Conservation (phyloP, 2,888 invertebrate species). For the Trimorus sp. region DNA sequence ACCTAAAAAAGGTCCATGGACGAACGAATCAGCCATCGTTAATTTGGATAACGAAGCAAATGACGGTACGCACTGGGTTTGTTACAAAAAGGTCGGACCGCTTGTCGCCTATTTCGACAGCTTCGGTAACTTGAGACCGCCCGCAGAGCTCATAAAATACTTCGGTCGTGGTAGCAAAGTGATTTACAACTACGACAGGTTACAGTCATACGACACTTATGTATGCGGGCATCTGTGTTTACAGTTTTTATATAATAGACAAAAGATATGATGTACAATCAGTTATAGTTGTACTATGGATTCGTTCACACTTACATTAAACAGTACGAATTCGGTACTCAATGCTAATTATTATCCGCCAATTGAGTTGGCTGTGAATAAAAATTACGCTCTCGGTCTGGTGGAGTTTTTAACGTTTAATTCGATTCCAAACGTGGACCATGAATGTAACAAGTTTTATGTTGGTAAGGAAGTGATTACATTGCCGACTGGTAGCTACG, state of each 20-base stretch:
- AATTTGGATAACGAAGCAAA: constrained; percentile 43
- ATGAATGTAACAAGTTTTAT: constrained; percentile 73
- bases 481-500: constrained; percentile 72
- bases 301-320: constrained; percentile 23
- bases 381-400: constrained; percentile 66
- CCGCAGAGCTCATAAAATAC: constrained; percentile 3
- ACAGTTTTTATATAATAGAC: constrained; percentile 22
- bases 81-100: neutral
- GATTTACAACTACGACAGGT: constrained; percentile 6
- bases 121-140: constrained; percentile 25
- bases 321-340: constrained; percentile 3
- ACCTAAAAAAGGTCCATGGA: constrained; percentile 43
- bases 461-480: constrained; percentile 60
- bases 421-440: constrained; percentile 75
- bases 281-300: constrained; percentile 4
- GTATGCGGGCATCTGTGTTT: constrained; percentile 25
- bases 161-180: constrained; percentile 7
- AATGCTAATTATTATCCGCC: constrained; percentile 30
- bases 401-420: constrained; percentile 67
- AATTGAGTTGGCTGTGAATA: constrained; percentile 56
- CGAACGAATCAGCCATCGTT: constrained; percentile 34
- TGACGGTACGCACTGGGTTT: constrained; percentile 61
- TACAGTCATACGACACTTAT: neutral
- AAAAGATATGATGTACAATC: neutral
- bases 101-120: constrained; percentile 20